These are phyloP conservation scores for Odocoileus hemionus DNA, from an alignment of 2,113 vertebrate species.

Conservation along the genomic window DNA sequence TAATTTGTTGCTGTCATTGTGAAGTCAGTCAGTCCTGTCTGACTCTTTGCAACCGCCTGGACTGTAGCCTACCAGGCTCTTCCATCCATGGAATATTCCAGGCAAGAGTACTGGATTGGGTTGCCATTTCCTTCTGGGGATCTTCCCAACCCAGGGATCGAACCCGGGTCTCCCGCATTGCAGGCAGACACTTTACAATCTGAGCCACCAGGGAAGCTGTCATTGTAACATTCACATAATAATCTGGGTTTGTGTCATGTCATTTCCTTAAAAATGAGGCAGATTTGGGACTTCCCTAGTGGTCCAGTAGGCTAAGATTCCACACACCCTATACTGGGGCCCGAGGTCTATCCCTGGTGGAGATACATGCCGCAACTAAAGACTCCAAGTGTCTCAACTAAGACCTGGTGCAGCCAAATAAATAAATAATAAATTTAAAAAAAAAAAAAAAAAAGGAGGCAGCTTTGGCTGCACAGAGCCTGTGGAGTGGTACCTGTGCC, in stretches of 20 bases:
- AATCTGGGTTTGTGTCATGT: neutral
- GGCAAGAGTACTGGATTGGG: neutral
- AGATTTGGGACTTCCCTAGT: neutral
- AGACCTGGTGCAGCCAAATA: neutral
- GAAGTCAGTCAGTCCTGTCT: neutral
- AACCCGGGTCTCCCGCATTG: neutral
- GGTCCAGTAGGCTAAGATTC: neutral
- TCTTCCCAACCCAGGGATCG: neutral
- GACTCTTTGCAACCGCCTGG: neutral
- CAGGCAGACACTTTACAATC: neutral
- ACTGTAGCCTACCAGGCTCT: neutral
- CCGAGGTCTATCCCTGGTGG: neutral
- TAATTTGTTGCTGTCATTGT: neutral
- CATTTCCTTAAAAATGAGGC: neutral
- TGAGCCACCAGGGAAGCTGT: neutral
- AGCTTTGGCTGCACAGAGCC: neutral
- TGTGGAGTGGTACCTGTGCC: neutral
- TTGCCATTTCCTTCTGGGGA: neutral
- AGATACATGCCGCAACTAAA: neutral
- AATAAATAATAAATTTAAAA: neutral
- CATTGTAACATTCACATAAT: neutral
- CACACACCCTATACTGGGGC: neutral
- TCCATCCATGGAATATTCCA: neutral
- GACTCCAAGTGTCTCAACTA: neutral
- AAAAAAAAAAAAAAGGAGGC: neutral